phyloP scores from a whole-genome alignment of 2,797 vertebrate genomes.

The Crenuchus spilurus region DNA sequence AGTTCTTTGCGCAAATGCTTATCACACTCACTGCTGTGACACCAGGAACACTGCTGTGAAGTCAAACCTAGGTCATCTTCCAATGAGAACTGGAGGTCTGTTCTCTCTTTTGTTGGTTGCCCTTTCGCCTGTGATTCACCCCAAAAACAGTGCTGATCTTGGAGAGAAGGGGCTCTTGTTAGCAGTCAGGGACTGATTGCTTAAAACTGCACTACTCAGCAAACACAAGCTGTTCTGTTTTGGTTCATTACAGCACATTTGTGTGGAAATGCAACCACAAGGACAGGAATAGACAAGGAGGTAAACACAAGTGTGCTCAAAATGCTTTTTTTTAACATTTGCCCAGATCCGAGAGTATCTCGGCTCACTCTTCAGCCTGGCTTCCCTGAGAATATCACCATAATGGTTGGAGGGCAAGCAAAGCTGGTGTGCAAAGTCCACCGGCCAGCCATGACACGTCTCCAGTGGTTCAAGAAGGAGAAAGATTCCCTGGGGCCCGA shows the following conservation, averaged over 20 bases:
- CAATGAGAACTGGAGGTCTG: slow-evolving; percentile 27
- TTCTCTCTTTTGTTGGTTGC: slow-evolving; percentile 43
- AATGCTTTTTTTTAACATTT: background rate
- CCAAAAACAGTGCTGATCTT: slow-evolving; percentile 26
- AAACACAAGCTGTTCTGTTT: slow-evolving; percentile 22
- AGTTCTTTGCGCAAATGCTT: slow-evolving; percentile 50
- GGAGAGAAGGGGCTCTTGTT: slow-evolving; percentile 25
- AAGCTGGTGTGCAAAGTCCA: slow-evolving; percentile 76
- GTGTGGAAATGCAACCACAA: slow-evolving; percentile 7
- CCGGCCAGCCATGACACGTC: slow-evolving; percentile 70
- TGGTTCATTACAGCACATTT: background rate
- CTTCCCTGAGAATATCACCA: slow-evolving; percentile 76
- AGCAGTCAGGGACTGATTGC: slow-evolving; percentile 30
- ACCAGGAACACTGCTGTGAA: slow-evolving; percentile 53
- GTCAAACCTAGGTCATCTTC: slow-evolving; percentile 53
- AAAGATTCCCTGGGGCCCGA: slow-evolving; percentile 33
- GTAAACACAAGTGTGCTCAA: slow-evolving; percentile 8
- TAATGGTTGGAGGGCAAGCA: slow-evolving; percentile 62
- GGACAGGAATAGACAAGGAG: background rate
- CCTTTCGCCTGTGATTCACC: slow-evolving; percentile 40
- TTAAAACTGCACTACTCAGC: slow-evolving; percentile 25
- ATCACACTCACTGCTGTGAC: slow-evolving; percentile 47
- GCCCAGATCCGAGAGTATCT: slow-evolving; percentile 64
- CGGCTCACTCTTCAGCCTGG: slow-evolving; percentile 73
- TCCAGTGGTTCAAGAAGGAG: slow-evolving; percentile 79